A percentile compares a stretch with the other conserved stretches of the same genome.
These are phyloP conservation scores for Drosophila bocki DNA, from an alignment of 1,140 invertebrate species.

Conservation along the genomic window DNA sequence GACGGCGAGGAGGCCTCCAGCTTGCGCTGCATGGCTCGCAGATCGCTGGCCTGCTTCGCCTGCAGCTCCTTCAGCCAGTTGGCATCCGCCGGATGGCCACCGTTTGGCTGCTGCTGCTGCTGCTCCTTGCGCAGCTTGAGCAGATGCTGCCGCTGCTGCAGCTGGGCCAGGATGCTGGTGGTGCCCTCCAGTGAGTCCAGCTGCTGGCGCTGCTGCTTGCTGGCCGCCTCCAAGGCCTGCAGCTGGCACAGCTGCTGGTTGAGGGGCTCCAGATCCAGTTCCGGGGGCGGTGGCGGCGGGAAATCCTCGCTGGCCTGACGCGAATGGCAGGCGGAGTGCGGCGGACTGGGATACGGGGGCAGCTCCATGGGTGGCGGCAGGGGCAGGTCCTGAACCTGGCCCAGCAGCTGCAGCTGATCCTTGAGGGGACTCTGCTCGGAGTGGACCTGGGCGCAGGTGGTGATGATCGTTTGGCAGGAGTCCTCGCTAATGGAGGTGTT, in stretches of 20 bases:
- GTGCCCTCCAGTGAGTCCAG: conserved; percentile 75
- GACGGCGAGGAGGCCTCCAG: conserved; percentile 72
- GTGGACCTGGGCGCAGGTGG: conserved; percentile 91
- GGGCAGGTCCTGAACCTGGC: conserved; percentile 28
- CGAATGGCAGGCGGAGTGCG: conserved; percentile 91
- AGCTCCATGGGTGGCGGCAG: conserved; percentile 86
- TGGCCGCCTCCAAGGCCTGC: conserved; percentile 79
- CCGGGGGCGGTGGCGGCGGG: conserved; percentile 93
- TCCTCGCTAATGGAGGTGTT: conserved; percentile 92
- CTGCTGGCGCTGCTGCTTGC: conserved; percentile 77
- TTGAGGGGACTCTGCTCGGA: conserved; percentile 91
- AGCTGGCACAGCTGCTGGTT: conserved; percentile 87
- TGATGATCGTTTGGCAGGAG: conserved; percentile 92
- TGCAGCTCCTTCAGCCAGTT: conserved; percentile 91
- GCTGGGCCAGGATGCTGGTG: conserved; percentile 89
- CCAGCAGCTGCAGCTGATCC: conserved; percentile 62
- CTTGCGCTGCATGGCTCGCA: conserved; percentile 87
- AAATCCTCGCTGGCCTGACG: conserved; percentile 95
- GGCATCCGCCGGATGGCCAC: conserved; percentile 77
- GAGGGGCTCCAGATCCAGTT: conserved; percentile 88
- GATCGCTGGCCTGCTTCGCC: conserved; percentile 89
- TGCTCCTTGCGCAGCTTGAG: conserved; percentile 90
- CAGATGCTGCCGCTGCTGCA: conserved; percentile 87
- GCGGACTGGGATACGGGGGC: conserved; percentile 92
- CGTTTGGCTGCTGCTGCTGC: conserved; percentile 49